phyloP scores from a whole-genome alignment of 2,113 vertebrate genomes.

The Hassar affinis region DNA sequence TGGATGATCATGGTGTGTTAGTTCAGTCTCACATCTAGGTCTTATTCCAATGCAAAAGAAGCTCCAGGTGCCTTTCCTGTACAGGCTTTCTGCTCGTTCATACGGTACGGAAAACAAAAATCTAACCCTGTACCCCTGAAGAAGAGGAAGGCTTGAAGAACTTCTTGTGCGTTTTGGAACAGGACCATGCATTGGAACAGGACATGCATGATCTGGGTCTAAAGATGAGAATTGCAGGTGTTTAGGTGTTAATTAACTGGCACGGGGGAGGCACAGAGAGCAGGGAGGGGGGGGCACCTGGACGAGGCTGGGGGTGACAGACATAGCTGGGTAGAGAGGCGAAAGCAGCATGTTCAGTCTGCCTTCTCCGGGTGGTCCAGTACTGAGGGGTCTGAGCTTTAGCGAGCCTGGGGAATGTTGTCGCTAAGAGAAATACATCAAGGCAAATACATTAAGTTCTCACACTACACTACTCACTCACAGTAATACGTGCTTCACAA shows the following conservation, averaged over 20 bases:
- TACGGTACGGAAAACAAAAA: too few relatives aligned
- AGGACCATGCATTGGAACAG: not conserved
- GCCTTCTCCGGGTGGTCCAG: conserved; percentile 65
- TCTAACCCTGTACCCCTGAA: not conserved
- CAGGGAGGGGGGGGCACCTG: conserved; percentile 48
- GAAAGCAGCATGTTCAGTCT: conserved; percentile 61
- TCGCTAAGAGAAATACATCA: conserved; percentile 64
- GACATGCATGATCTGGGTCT: conserved; percentile 36
- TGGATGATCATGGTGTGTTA: conserved; percentile 14
- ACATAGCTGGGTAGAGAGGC: conserved; percentile 65
- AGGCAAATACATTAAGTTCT: conserved; percentile 21
- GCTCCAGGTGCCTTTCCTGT: not conserved
- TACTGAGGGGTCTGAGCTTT: conserved; percentile 57
- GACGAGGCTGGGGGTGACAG: conserved; percentile 52
- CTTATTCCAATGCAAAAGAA: conserved; percentile 19
- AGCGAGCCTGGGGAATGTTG: conserved; percentile 61
- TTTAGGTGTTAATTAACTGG: not conserved
- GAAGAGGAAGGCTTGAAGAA: not conserved
- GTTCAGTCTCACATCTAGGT: conserved; percentile 1
- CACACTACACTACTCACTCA: not conserved
- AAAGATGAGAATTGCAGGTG: not conserved
- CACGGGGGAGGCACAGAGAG: not conserved
- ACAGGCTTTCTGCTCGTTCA: too few relatives aligned
- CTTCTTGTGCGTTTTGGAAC: conserved; percentile 28
- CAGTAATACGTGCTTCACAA: not conserved